Percentiles rank a stretch among this genome's conserved stretches.
Conservation (phyloP, 2,888 invertebrate species). For the Lochmaea crataegi region DNA sequence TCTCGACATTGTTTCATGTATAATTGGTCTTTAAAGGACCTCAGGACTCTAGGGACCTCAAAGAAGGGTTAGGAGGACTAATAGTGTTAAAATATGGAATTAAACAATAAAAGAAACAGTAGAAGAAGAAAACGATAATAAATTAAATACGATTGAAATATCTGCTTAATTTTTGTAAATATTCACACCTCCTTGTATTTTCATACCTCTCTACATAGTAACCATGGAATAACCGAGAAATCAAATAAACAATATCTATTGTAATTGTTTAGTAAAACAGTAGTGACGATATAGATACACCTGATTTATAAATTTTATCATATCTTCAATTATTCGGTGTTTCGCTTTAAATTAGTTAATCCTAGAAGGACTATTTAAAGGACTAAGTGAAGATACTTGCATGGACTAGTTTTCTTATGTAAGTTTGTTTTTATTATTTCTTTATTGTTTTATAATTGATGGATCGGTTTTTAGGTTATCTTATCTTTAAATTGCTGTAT, state of each 20-base stretch:
- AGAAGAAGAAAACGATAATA: too few species aligned
- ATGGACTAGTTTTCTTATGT: not conserved
- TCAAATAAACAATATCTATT: not conserved
- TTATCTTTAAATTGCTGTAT: not conserved
- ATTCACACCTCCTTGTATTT: too few species aligned
- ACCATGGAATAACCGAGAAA: not conserved
- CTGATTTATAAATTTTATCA: conserved; percentile 12
- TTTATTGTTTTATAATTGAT: not conserved
- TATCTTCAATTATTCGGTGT: not conserved
- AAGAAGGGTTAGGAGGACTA: too few species aligned
- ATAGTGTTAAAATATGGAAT: too few species aligned
- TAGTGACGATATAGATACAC: not conserved
- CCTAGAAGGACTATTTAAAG: not conserved
- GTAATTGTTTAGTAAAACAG: conserved; percentile 15
- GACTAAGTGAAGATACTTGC: not conserved
- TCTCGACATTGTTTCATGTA: too few species aligned
- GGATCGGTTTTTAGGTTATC: not conserved
- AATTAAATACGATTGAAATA: too few species aligned
- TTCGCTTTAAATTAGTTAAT: not conserved
- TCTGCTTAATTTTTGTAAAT: too few species aligned
- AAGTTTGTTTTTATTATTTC: not conserved
- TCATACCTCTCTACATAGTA: not conserved
- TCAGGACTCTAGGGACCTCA: too few species aligned
- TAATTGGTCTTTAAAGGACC: too few species aligned
- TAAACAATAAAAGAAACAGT: too few species aligned